Conservation (phyloP, 2,113 vertebrate species). For the Forbesichthys agassizii region DNA sequence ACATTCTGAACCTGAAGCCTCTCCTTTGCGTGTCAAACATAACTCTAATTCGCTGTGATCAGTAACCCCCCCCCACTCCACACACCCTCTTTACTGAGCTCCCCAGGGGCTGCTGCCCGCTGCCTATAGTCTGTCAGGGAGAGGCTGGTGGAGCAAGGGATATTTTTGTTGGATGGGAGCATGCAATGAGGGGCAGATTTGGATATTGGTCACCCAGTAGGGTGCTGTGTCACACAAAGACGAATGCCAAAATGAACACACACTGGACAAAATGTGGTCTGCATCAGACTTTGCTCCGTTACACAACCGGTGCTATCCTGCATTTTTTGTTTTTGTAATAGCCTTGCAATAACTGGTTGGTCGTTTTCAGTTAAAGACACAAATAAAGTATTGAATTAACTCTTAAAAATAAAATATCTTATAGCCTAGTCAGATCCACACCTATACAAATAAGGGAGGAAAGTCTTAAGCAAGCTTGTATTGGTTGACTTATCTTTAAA, state of each 20-base stretch:
- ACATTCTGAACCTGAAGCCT: conserved; percentile 69
- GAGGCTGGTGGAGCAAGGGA: conserved; percentile 25
- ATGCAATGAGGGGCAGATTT: conserved; percentile 40
- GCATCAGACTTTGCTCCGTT: conserved; percentile 14
- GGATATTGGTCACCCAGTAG: conserved; percentile 34
- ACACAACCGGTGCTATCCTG: neutral
- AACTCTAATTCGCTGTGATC: conserved; percentile 72
- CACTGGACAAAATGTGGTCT: conserved; percentile 34
- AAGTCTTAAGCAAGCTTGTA: no score
- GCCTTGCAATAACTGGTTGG: neutral
- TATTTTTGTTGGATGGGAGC: conserved; percentile 16
- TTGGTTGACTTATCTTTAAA: no score
- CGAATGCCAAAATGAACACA: conserved; percentile 32
- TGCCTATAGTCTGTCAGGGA: conserved; percentile 29
- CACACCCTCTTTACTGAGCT: conserved; percentile 32
- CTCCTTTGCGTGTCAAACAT: conserved; percentile 73
- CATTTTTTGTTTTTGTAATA: neutral
- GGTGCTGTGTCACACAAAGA: conserved; percentile 35
- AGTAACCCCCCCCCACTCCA: conserved; percentile 48
- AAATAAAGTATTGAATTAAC: neutral
- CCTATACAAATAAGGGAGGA: no score
- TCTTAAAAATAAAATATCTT: neutral
- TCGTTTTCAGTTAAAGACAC: neutral
- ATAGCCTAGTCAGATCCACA: no score
- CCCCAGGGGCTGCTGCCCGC: conserved; percentile 14